phyloP scores from a whole-genome alignment of 2,797 vertebrate species.

The Oceanodroma leucorhoa region DNA sequence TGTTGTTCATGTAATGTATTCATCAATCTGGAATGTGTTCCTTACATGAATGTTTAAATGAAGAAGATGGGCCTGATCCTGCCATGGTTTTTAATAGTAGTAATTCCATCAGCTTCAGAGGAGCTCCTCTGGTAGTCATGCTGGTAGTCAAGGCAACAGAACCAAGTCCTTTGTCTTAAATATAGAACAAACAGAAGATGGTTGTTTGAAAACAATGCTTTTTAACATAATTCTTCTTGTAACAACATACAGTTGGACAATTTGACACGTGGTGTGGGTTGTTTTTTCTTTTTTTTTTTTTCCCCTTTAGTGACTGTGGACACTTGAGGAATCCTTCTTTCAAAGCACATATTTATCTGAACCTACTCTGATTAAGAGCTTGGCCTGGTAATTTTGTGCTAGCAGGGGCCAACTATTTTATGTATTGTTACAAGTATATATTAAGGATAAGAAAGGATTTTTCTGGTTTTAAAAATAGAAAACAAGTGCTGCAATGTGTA shows the following conservation, averaged over 20 bases:
- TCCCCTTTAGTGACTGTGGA: rapidly evolving
- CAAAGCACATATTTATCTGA: not conserved
- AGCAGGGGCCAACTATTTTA: not conserved
- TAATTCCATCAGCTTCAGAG: not conserved
- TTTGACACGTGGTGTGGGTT: not conserved
- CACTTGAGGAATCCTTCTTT: not conserved
- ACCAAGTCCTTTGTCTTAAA: not conserved
- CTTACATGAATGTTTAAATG: not conserved
- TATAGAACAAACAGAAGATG: not conserved
- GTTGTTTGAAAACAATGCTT: not conserved
- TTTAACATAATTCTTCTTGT: not conserved
- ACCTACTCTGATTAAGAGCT: not conserved
- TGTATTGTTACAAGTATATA: not conserved
- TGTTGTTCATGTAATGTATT: not conserved
- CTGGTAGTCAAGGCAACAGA: not conserved
- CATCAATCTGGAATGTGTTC: not conserved
- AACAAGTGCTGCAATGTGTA: not conserved
- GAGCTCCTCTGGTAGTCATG: not conserved
- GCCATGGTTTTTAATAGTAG: not conserved
- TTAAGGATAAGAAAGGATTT: not conserved
- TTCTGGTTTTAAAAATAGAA: not conserved
- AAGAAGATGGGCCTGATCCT: not conserved
- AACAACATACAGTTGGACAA: not conserved
- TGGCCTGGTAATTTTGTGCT: not conserved
- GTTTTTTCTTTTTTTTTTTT: not conserved